Evolutionary conservation across 2,113 vertebrate species (phyloP).

Genomic region (Labeo catla): DNA sequence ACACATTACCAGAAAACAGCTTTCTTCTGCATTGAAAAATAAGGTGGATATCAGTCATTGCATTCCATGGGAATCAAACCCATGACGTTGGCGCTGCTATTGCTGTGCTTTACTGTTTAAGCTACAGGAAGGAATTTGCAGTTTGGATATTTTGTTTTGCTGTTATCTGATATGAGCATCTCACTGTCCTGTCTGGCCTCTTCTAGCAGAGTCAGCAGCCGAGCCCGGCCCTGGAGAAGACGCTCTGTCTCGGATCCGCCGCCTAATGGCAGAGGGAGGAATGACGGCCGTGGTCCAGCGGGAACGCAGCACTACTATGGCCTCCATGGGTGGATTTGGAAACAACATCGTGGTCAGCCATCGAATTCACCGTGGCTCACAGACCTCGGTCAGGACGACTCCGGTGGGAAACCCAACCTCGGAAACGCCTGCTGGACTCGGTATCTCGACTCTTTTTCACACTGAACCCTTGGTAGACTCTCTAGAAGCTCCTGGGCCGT

Average conservation of each 20-base stretch:
- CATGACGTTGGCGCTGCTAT: background rate
- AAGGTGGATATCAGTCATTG: too few species aligned
- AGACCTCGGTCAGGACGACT: conserved; percentile 78
- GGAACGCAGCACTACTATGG: conserved; percentile 98
- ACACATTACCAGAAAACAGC: too few species aligned
- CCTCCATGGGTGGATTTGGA: conserved; percentile 97
- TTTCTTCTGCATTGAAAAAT: too few species aligned
- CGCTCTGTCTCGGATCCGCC: conserved; percentile 91
- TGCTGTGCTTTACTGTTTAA: too few species aligned
- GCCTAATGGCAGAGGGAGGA: conserved; percentile 94
- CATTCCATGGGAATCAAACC: background rate
- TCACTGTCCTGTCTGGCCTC: background rate
- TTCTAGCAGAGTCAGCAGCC: conserved; percentile 53
- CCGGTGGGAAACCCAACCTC: conserved; percentile 65
- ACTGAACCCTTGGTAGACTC: conserved; percentile 67
- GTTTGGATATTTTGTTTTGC: background rate
- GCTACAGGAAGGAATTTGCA: background rate
- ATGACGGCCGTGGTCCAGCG: conserved; percentile 98
- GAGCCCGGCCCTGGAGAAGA: conserved; percentile 84
- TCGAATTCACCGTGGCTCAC: conserved; percentile 95
- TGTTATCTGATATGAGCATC: too few species aligned
- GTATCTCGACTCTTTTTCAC: background rate
- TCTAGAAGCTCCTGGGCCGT: conserved; percentile 65
- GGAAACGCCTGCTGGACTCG: conserved; percentile 51
- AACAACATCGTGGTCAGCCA: conserved; percentile 99